phyloP scores from a whole-genome alignment of 2,888 invertebrate species.

The Augochlorella aurata region DNA sequence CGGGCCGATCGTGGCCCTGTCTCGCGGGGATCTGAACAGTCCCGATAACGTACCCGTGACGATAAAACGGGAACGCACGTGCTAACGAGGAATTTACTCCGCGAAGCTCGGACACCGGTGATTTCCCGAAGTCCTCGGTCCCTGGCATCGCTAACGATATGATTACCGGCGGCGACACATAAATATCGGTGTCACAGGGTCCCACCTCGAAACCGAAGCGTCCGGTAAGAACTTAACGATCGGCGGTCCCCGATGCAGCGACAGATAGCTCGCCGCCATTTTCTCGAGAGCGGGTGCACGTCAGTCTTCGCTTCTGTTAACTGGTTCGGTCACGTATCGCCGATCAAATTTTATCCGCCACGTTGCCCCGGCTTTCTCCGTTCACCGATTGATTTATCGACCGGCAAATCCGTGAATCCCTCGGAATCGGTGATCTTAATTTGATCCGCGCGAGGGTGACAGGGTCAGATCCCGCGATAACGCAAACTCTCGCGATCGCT shows the following conservation, averaged over 20 bases:
- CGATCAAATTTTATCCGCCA: constrained; percentile 54
- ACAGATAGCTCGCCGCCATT: constrained; percentile 44
- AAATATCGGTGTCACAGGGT: constrained; percentile 15
- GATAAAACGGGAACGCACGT: constrained; percentile 29
- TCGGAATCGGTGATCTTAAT: constrained; percentile 25
- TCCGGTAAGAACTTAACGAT: constrained; percentile 35
- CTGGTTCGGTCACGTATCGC: constrained; percentile 58
- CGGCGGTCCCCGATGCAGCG: constrained; percentile 41
- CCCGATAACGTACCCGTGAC: constrained; percentile 10
- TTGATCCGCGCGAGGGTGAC: constrained; percentile 19
- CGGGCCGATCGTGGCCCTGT: constrained; percentile 12
- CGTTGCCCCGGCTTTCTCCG: constrained; percentile 32
- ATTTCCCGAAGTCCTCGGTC: constrained; percentile 5
- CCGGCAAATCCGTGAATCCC: constrained; percentile 13
- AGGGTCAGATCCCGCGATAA: not conserved
- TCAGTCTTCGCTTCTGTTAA: constrained; percentile 34
- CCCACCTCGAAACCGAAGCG: constrained; percentile 12
- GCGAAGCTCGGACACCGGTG: constrained; percentile 6
- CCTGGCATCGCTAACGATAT: constrained; percentile 5
- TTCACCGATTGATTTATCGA: constrained; percentile 44
- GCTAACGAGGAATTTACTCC: constrained; percentile 6
- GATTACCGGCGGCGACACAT: constrained; percentile 15
- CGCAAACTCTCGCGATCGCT: not conserved
- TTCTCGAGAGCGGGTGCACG: constrained; percentile 41
- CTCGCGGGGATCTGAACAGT: constrained; percentile 14